These are phyloP conservation scores for Rhogogaster chlorosoma DNA, from an alignment of 2,888 invertebrate species.

Conservation along the genomic window DNA sequence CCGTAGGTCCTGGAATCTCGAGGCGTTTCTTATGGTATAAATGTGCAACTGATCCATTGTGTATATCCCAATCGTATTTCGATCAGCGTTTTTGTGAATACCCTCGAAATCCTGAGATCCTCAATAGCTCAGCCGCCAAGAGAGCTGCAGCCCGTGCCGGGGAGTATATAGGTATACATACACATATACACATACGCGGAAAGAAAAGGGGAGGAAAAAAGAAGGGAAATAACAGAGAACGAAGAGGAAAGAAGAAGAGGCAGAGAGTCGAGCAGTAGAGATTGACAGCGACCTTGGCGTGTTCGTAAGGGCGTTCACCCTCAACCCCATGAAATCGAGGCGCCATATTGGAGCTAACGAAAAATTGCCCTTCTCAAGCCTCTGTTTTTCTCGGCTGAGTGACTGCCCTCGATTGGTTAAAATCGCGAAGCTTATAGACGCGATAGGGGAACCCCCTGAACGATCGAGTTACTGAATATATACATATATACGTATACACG, in stretches of 20 bases:
- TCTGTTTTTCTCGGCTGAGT: slow-evolving; percentile 22
- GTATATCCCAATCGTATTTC: slow-evolving; percentile 56
- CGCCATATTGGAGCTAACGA: slow-evolving; percentile 39
- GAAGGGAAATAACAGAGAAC: not conserved
- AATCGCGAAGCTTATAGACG: slow-evolving; percentile 6
- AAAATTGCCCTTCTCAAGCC: slow-evolving; percentile 29
- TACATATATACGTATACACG: not conserved
- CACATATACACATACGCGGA: not conserved
- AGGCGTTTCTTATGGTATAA: slow-evolving; percentile 23
- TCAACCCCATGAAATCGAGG: slow-evolving; percentile 4
- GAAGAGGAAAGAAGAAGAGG: not conserved
- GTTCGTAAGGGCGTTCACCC: slow-evolving; percentile 27
- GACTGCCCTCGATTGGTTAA: slow-evolving; percentile 34
- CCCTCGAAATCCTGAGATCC: slow-evolving; percentile 43
- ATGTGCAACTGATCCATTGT: slow-evolving; percentile 55
- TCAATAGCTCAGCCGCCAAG: slow-evolving; percentile 15
- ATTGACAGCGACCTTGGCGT: slow-evolving; percentile 43
- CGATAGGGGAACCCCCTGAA: not conserved
- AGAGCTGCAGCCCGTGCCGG: not conserved
- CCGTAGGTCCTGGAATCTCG: slow-evolving; percentile 42
- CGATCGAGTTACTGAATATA: not conserved
- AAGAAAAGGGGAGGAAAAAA: not conserved
- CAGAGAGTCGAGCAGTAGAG: not conserved
- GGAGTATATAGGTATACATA: not conserved
- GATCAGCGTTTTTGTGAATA: slow-evolving; percentile 55